A percentile compares a stretch with the other conserved stretches of the same genome.
Evolutionary conservation across 1,140 invertebrate species (phyloP).

Genomic region (Pygmarrhopalites habei): DNA sequence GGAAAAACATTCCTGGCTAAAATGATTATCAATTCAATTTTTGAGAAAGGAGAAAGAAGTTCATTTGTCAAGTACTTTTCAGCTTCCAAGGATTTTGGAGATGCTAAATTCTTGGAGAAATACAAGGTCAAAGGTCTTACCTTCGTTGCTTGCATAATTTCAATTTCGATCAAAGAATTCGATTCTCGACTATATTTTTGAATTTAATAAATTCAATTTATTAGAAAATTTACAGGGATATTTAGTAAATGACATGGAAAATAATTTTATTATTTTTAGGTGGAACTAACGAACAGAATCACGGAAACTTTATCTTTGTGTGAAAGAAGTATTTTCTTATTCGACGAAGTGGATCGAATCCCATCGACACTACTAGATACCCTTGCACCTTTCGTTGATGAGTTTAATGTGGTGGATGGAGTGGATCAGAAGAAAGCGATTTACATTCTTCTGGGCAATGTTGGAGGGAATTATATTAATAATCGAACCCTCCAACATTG

Average conservation of each 20-base stretch:
- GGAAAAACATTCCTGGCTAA: constrained; percentile 34
- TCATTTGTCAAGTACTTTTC: constrained; percentile 23
- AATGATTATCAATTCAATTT: constrained; percentile 23
- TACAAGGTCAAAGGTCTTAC: constrained; percentile 9
- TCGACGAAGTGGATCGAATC: constrained; percentile 38
- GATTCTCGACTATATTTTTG: too few relatives aligned
- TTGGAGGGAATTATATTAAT: constrained; percentile 30
- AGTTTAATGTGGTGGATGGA: constrained; percentile 4
- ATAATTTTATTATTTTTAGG: constrained; percentile 6
- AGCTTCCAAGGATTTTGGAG: constrained; percentile 18
- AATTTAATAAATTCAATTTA: too few relatives aligned
- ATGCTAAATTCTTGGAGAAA: background rate
- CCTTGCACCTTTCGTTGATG: constrained; percentile 23
- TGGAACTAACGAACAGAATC: constrained; percentile 15
- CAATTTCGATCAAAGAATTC: too few relatives aligned
- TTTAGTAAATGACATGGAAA: too few relatives aligned
- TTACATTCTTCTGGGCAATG: constrained; percentile 35
- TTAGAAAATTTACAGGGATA: too few relatives aligned
- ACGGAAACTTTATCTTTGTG: constrained; percentile 7
- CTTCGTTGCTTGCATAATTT: too few relatives aligned
- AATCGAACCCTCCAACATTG: constrained; percentile 15
- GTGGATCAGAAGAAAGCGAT: constrained; percentile 18
- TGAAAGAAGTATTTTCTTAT: constrained; percentile 23
- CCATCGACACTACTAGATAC: constrained; percentile 28
- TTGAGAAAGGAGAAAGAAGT: constrained; percentile 32